Evolutionary conservation across 2,888 invertebrate genomes (phyloP), one percentile per base, ranked within the genome.

Genomic region (Hoplodrina blanda): DNA sequence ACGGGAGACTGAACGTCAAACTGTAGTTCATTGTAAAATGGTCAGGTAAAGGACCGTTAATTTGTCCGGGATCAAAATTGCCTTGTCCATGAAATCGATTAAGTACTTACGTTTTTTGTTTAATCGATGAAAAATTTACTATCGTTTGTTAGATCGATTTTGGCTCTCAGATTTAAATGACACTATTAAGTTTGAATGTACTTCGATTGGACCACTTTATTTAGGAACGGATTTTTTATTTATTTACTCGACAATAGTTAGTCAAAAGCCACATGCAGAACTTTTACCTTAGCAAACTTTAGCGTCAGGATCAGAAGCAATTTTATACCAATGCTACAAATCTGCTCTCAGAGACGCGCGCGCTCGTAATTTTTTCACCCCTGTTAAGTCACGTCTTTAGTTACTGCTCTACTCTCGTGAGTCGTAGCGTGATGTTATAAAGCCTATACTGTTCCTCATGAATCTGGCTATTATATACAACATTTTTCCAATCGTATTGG

Each of bases 61-160:
- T 88, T 89, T 88, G 86, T 85, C 87, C 84, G 84, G 89, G 81
- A 86, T 85, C 85, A 85, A 87, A 89, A 88, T 87, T 82, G 75
- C 75, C 77, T 80, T 83, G 85, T 85, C 90, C 85, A 84, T 89
- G 81, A 88, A 91, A 91, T 90, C 83, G 85, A 90, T 90, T 89
- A 50, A 41, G 41, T 72, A 63, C 17, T 72, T n/a, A n/a, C n/a
- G n/a, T n/a, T 76, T 87, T 83, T 85, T 70, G 72, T 78, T 74
- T 73, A 74, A 77, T 76, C 65, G 67, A 79, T 64, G 62, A 61
- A 75, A 62, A 55, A 11, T 66, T 11, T 69, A 44, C 33, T 25
- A 50, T 56, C 60, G 49, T 56, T 63, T 64, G 30, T 75, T 15
- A n/a, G 1, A 49, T 71, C 8, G 33, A 66, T 53, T 67, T 60